Conservation (phyloP, 92 coral and sea anemone species). For the Epizoanthus illoricatus region DNA sequence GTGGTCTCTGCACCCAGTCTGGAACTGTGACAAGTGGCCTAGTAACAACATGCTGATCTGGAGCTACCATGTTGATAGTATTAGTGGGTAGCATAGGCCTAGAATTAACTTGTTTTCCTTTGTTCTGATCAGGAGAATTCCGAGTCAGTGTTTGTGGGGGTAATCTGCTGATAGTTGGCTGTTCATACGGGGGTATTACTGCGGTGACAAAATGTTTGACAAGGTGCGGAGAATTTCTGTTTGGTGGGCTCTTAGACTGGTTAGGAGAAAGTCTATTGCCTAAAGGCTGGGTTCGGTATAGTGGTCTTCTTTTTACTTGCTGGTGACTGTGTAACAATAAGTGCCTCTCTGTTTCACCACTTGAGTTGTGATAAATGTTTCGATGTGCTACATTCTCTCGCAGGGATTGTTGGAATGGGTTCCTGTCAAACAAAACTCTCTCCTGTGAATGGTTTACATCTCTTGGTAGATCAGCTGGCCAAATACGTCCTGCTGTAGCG, state of each 20-base stretch:
- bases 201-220: not conserved
- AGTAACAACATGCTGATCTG: not conserved
- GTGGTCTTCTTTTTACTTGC: slow-evolving; percentile 10
- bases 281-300: not conserved
- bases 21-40: slow-evolving; percentile 36
- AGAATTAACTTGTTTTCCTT: not conserved
- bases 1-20: slow-evolving; percentile 60
- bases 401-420: not conserved
- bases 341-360: not conserved
- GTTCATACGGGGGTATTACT: not conserved
- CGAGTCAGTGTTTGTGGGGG: not conserved
- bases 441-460: not conserved
- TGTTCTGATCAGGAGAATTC: not conserved
- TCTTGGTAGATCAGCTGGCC: slow-evolving; percentile 17
- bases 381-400: not conserved
- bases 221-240: not conserved
- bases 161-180: not conserved
- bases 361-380: not conserved
- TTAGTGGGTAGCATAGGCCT: not conserved
- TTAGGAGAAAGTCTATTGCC: not conserved
- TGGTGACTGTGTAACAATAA: not conserved
- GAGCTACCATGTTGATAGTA: not conserved
- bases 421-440: not conserved
- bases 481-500: slow-evolving; percentile 9
- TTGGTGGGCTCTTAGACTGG: not conserved